phyloP scores from a whole-genome alignment of 2,113 vertebrate genomes.

The Synodontis membranacea region DNA sequence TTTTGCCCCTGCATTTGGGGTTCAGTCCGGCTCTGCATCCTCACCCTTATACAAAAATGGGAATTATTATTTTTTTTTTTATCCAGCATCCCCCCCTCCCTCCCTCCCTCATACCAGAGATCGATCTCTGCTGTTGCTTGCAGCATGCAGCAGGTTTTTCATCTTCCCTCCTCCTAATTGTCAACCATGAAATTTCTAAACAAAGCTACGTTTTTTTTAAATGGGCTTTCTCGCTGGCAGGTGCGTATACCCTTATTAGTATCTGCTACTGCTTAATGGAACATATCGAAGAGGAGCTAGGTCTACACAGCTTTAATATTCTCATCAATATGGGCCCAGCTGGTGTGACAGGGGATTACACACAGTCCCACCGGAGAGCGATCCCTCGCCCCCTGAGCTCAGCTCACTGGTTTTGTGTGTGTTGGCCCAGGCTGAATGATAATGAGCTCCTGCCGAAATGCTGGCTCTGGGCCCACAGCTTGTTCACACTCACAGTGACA shows the following conservation, averaged over 20 bases:
- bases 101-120: background rate
- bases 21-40: background rate
- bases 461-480: conserved; percentile 39
- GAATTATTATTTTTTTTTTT: background rate
- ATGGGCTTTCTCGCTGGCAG: background rate
- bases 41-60: background rate
- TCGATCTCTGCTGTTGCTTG: background rate
- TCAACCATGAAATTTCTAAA: background rate
- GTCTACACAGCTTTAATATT: conserved; percentile 42
- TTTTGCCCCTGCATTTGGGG: conserved; percentile 27
- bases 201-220: background rate
- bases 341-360: conserved; percentile 55
- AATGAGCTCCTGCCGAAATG: conserved; percentile 46
- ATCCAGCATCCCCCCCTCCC: background rate
- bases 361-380: conserved; percentile 49
- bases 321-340: conserved; percentile 53
- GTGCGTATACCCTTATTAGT: conserved; percentile 11
- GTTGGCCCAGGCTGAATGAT: conserved; percentile 43
- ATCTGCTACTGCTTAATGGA: conserved; percentile 32
- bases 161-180: background rate
- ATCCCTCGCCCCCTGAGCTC: conserved; percentile 40
- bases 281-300: conserved; percentile 27
- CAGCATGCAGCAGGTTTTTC: background rate
- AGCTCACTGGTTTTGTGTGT: conserved; percentile 38
- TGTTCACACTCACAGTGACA: conserved; percentile 33